Base-by-base conservation (phyloP, 2,888 invertebrate genomes). In the Beris morrisii region DNA sequence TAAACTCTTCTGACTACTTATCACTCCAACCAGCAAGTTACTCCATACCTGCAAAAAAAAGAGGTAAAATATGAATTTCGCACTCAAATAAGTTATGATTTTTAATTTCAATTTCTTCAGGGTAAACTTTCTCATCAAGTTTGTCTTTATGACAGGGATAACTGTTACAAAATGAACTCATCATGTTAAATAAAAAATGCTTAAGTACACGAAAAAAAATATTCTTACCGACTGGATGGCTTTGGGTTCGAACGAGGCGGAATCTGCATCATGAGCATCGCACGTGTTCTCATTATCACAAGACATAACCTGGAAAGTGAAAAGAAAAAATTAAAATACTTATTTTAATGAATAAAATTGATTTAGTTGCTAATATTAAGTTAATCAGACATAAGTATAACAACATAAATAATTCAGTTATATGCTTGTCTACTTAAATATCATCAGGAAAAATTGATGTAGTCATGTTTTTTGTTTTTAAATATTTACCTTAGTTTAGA, bases 111-210 rank as follows among this genome's bases (percentile, higher is more conserved):
- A 7, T 30, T 13, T 56, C 65, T 67, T 74, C 74, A 74, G 74
- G 12, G 55, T 70, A 70, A 56, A 64, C 54, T 48, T 43, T 71
- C 67, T 75, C 75, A 75, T 74, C 75, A 75, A 73, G 63, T 13
- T 55, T 70, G 68, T 73, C 56, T 71, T 72, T 75, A 74, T 74
- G 75, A 74, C 73, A 75, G 75, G 75, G 75, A 75, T 75, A 75
- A 75, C 75, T 73, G 70, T 59, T 71, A 70, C 68, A 69, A 59
- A 64, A 68, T 67, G 4, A 54, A 53, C 28, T 73, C 73, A 73
- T 73, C 73, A 73, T 69, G 9, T 5, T 38, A 38, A 38, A 68
- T n/a, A 53, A 45, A 54, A 56, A 61, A 11, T 2, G 9, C 12
- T 28, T 48, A 6, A 48, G 7, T 48, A 13, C 30, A 7, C 30